Conservation (phyloP, 2,888 invertebrate genomes). For the Celastrina argiolus region DNA sequence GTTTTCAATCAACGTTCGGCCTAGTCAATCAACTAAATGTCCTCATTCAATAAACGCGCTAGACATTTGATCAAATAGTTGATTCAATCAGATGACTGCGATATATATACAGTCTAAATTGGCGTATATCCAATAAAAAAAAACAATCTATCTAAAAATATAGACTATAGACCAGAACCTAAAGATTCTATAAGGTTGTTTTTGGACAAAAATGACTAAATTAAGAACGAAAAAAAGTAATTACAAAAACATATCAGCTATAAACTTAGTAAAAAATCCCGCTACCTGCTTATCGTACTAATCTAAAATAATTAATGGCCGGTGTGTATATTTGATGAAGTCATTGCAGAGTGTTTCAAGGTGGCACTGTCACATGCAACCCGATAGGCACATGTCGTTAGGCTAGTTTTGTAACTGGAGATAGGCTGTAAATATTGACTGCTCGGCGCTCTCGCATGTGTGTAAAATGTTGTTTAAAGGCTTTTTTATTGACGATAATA, state of each 20-base stretch:
- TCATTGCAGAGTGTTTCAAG: slow-evolving; percentile 28
- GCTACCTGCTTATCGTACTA: slow-evolving; percentile 20
- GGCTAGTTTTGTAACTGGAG: slow-evolving; percentile 8
- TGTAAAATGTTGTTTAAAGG: not conserved
- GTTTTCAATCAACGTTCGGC: no score
- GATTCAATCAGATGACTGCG: no score
- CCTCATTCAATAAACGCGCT: no score
- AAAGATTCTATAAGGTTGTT: no score
- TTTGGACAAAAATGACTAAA: not conserved
- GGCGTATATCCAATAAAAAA: no score
- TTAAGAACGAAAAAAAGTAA: not conserved
- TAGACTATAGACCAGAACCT: not conserved
- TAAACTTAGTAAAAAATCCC: slow-evolving; percentile 14
- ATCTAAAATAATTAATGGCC: slow-evolving; percentile 11
- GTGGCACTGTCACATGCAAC: slow-evolving; percentile 26
- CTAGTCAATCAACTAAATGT: no score
- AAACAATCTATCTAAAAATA: no score
- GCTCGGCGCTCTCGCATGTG: not conserved
- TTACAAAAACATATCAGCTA: slow-evolving; percentile 1
- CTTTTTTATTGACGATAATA: not conserved
- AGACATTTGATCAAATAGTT: no score
- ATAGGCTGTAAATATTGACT: slow-evolving; percentile 14
- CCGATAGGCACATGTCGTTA: slow-evolving; percentile 23
- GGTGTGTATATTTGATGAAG: slow-evolving; percentile 24
- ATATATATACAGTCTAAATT: no score